A percentile compares a stretch with the other conserved stretches of the same genome.
phyloP scores from a whole-genome alignment of 2,888 invertebrate genomes.

The Platycheirus albimanus region DNA sequence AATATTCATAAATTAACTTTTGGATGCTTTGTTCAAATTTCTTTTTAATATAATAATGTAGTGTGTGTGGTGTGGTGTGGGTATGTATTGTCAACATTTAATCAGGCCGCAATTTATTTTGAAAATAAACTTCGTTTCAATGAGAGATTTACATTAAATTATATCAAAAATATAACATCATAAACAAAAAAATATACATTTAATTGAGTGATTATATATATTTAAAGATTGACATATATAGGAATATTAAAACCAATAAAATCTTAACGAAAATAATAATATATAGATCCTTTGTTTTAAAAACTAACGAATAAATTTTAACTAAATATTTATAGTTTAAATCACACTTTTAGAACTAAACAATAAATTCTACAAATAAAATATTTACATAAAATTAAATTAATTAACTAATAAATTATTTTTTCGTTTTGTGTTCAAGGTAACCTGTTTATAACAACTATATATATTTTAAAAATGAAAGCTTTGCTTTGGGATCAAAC shows the following conservation, averaged over 20 bases:
- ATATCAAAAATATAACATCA: not conserved
- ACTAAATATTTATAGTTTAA: slow-evolving; percentile 8
- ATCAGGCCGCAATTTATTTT: slow-evolving; percentile 42
- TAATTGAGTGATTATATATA: too few relatives aligned
- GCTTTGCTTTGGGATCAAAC: slow-evolving; percentile 26
- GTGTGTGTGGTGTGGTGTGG: too few relatives aligned
- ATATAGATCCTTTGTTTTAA: not conserved
- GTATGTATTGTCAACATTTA: slow-evolving; percentile 69
- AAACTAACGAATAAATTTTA: slow-evolving; percentile 4
- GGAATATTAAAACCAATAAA: not conserved
- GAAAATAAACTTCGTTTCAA: not conserved
- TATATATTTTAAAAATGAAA: not conserved
- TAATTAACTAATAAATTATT: not conserved
- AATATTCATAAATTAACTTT: slow-evolving; percentile 9
- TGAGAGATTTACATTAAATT: not conserved
- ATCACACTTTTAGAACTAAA: slow-evolving; percentile 21
- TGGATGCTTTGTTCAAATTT: not conserved
- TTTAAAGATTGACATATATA: too few relatives aligned
- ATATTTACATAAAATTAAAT: slow-evolving; percentile 6
- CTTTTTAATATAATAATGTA: slow-evolving; percentile 16
- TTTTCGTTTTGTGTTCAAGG: too few relatives aligned
- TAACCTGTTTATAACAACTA: not conserved
- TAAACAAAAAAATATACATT: not conserved
- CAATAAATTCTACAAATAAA: slow-evolving; percentile 5
- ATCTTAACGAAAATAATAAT: not conserved